These are phyloP conservation scores for Drosophila pegasa DNA, from an alignment of 2,888 invertebrate genomes.

Conservation along the genomic window DNA sequence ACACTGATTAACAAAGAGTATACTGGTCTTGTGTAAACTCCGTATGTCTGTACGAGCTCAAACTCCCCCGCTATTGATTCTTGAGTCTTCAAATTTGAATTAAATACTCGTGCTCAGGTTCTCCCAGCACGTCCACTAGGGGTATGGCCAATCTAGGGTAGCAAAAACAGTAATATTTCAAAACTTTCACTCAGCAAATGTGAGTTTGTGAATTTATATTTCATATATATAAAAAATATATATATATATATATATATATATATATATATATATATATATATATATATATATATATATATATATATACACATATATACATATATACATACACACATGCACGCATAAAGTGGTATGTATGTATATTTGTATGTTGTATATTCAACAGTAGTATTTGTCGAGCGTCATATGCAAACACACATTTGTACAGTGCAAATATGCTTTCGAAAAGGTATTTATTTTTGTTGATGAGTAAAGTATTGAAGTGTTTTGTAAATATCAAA, in stretches of 20 bases:
- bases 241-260: not conserved
- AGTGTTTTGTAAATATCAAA: constrained; percentile 83
- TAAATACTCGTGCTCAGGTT: too few species aligned
- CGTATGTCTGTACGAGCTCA: too few species aligned
- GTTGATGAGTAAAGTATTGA: constrained; percentile 83
- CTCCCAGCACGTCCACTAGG: too few species aligned
- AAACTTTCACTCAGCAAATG: too few species aligned
- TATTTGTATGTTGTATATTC: constrained; percentile 22
- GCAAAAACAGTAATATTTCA: too few species aligned
- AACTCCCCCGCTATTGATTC: too few species aligned
- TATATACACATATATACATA: not conserved
- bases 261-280: not conserved
- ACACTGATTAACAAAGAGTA: too few species aligned
- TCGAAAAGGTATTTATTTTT: constrained; percentile 82
- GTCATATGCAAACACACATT: constrained; percentile 54
- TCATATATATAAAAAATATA: not conserved
- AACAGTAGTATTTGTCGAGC: constrained; percentile 55
- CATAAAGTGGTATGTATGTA: constrained; percentile 2
- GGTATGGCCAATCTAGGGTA: too few species aligned
- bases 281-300: not conserved
- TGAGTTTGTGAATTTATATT: too few species aligned
- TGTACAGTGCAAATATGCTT: constrained; percentile 64
- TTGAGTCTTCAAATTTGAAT: too few species aligned
- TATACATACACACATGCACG: not conserved
- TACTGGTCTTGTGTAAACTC: too few species aligned